Evolutionary conservation across 2,797 vertebrate species (phyloP).

Genomic region (Nyctibius grandis): DNA sequence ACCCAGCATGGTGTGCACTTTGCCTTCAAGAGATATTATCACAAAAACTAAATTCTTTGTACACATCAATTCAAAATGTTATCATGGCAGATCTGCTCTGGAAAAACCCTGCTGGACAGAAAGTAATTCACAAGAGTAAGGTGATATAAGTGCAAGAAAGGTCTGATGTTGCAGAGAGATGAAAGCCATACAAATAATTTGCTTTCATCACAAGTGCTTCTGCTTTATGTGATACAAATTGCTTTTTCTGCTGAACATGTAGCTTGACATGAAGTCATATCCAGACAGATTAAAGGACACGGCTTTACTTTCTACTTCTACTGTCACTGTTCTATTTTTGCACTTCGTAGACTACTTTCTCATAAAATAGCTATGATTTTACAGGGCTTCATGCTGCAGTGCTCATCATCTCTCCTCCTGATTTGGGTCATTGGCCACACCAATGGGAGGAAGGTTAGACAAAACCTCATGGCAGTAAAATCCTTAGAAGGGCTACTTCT

Average conservation of each 20-base stretch:
- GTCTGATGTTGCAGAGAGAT: background rate
- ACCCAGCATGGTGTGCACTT: background rate
- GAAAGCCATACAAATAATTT: constrained; percentile 5
- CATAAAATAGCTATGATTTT: background rate
- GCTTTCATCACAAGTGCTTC: background rate
- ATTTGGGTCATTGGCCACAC: background rate
- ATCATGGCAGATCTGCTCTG: background rate
- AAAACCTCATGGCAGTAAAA: background rate
- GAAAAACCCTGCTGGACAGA: background rate
- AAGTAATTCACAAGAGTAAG: background rate
- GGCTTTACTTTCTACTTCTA: background rate
- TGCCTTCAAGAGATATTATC: background rate
- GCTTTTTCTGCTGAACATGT: background rate
- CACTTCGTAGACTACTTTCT: background rate
- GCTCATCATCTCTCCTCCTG: background rate
- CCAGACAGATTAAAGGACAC: background rate
- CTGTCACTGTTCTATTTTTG: background rate
- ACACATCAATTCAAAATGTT: background rate
- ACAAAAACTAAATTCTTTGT: background rate
- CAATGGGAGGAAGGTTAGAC: background rate
- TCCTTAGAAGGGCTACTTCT: background rate
- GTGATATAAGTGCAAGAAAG: background rate
- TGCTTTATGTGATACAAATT: background rate
- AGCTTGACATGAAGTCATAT: background rate
- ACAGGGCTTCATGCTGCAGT: background rate